Conservation (phyloP, 1,140 invertebrate species). For the Drosophila azteca region DNA sequence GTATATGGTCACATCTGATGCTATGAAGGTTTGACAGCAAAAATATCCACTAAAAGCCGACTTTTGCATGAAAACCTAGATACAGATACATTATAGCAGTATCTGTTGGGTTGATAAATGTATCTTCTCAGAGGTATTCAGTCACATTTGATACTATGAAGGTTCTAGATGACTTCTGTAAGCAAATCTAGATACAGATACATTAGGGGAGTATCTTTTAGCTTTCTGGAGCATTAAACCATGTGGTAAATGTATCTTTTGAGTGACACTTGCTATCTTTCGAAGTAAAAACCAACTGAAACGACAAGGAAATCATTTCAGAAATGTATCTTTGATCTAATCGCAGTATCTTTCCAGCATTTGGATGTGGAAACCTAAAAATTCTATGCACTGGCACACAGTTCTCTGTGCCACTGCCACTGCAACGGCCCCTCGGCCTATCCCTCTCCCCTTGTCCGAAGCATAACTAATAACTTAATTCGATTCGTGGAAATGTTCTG, state of each 20-base stretch:
- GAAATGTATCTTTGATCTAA: conserved; percentile 10
- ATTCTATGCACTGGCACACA: conserved; percentile 50
- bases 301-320: neutral
- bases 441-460: neutral
- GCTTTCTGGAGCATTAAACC: too few species aligned
- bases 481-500: conserved; percentile 70
- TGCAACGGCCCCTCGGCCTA: too few species aligned
- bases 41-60: too few species aligned
- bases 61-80: too few species aligned
- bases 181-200: neutral
- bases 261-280: neutral
- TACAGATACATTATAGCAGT: neutral
- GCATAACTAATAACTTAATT: conserved; percentile 80
- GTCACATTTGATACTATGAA: too few species aligned
- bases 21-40: too few species aligned
- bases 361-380: conserved; percentile 21
- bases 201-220: neutral
- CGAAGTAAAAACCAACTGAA: too few species aligned
- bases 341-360: conserved; percentile 13
- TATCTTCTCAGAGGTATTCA: too few species aligned
- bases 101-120: neutral
- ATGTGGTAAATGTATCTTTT: neutral
- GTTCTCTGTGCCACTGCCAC: conserved; percentile 40
- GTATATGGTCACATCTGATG: too few species aligned
- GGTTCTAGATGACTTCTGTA: too few species aligned